phyloP scores from a whole-genome alignment of 2,113 vertebrate species.

The Progne subis region DNA sequence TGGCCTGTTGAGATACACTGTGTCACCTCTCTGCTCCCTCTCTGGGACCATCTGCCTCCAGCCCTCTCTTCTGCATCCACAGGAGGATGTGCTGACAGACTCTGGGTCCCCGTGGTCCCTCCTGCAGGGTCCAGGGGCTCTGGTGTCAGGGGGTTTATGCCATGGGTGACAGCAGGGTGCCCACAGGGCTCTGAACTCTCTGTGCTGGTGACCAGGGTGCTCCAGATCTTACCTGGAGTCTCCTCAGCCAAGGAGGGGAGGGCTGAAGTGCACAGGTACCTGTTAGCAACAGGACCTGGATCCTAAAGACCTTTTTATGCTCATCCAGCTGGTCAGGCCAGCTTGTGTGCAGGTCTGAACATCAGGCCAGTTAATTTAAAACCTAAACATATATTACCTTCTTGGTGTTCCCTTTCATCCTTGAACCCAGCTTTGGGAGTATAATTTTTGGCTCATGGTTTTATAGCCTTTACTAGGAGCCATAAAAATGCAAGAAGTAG shows the following conservation, averaged over 20 bases:
- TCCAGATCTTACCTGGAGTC: background rate
- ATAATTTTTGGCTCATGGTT: background rate
- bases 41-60: background rate
- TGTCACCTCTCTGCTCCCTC: background rate
- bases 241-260: background rate
- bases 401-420: background rate
- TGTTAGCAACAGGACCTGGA: background rate
- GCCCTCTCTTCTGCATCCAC: background rate
- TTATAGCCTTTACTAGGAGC: background rate
- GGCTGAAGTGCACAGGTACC: background rate
- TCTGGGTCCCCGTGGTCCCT: background rate
- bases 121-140: fast-evolving
- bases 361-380: background rate
- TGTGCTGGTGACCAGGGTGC: background rate
- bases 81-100: background rate
- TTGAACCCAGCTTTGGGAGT: background rate
- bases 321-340: background rate
- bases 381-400: background rate
- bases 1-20: background rate
- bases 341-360: background rate
- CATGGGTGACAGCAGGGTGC: background rate
- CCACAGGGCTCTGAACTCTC: background rate
- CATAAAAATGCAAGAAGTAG: background rate
- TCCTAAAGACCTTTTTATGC: background rate
- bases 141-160: background rate